phyloP scores from a whole-genome alignment of 2,797 vertebrate species.

The Myiotriccus ornatus region DNA sequence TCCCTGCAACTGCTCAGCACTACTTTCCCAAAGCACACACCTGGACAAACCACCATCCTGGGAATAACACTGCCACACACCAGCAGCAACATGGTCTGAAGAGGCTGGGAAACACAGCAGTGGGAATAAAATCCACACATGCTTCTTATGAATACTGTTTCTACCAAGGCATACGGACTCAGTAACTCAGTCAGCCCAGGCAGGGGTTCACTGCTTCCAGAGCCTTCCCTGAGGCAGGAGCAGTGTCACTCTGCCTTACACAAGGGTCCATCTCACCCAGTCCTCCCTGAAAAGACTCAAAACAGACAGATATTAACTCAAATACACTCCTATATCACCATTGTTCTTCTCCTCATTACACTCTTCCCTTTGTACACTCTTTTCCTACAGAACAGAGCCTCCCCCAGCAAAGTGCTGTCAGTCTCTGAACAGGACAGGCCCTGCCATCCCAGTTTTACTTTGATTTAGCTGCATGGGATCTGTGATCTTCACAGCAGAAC shows the following conservation, averaged over 20 bases:
- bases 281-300: neutral
- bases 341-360: neutral
- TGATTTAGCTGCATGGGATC: neutral
- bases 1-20: neutral
- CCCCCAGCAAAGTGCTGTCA: neutral
- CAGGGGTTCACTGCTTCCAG: neutral
- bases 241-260: neutral
- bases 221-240: neutral
- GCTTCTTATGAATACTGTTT: neutral
- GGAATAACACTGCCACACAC: neutral
- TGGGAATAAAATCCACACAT: neutral
- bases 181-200: neutral
- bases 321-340: accelerated
- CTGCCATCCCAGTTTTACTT: neutral
- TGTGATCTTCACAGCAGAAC: neutral
- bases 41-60: accelerated
- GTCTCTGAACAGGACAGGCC: neutral
- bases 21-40: neutral
- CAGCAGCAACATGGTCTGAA: accelerated
- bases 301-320: neutral
- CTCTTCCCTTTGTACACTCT: neutral
- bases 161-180: accelerated
- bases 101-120: neutral
- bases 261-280: neutral
- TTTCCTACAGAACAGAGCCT: neutral